These are phyloP conservation scores for Lasioglossum leucozonium DNA, from an alignment of 2,888 invertebrate genomes.

Conservation along the genomic window DNA sequence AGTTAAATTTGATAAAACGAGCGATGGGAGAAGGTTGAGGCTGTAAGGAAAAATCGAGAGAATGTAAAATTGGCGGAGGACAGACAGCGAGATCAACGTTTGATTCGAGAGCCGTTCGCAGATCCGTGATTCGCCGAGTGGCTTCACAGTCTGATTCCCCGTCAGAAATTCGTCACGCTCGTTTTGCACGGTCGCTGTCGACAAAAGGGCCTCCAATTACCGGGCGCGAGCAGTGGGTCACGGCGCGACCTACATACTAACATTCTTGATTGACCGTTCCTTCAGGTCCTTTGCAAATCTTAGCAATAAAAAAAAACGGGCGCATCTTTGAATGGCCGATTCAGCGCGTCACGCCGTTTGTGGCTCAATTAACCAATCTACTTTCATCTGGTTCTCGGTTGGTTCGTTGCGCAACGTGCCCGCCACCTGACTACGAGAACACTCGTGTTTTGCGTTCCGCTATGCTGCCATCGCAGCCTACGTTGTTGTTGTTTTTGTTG, in stretches of 20 bases:
- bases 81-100: not conserved
- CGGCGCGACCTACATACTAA: slow-evolving; percentile 64
- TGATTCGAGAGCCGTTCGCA: not conserved
- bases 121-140: not conserved
- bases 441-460: not conserved
- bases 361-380: slow-evolving; percentile 68
- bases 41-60: not conserved
- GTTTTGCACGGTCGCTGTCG: slow-evolving; percentile 33
- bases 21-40: not conserved
- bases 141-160: slow-evolving; percentile 21
- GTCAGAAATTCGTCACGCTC: slow-evolving; percentile 46
- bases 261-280: slow-evolving; percentile 67
- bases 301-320: slow-evolving; percentile 63
- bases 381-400: slow-evolving; percentile 50
- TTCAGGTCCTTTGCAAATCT: slow-evolving; percentile 66
- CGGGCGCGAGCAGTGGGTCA: slow-evolving; percentile 60
- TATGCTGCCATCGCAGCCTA: not conserved
- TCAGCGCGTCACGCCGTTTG: slow-evolving; percentile 58
- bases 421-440: slow-evolving; percentile 52
- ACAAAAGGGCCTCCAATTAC: slow-evolving; percentile 58
- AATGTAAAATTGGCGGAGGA: not conserved
- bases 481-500: not conserved
- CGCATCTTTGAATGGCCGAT: slow-evolving; percentile 62
- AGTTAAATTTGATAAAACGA: not conserved
- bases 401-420: slow-evolving; percentile 52